Percentiles rank a stretch among this genome's conserved stretches.
phyloP scores from a whole-genome alignment of 2,888 invertebrate genomes.

The Amiota mariae region DNA sequence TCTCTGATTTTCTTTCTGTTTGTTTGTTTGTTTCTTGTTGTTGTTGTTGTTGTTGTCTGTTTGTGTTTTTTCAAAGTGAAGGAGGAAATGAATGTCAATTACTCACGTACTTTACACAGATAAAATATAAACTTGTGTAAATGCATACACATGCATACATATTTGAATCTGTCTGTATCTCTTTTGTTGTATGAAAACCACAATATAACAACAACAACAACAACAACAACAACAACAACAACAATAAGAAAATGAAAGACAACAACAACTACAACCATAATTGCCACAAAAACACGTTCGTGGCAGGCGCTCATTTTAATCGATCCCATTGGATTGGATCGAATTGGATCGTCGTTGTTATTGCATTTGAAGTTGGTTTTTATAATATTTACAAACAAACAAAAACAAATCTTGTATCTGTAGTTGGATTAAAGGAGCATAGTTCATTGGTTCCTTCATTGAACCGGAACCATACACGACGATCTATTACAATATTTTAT shows the following conservation, averaged over 20 bases:
- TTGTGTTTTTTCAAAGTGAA: slow-evolving; percentile 39
- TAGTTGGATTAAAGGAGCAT: too few species aligned
- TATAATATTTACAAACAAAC: too few species aligned
- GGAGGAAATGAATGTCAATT: slow-evolving; percentile 59
- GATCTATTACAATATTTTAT: too few species aligned
- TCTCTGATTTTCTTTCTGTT: neutral
- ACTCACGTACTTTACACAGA: slow-evolving; percentile 48
- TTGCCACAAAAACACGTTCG: slow-evolving; percentile 20
- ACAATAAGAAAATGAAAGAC: neutral
- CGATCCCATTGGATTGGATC: too few species aligned
- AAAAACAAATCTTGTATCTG: too few species aligned
- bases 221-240: slow-evolving; percentile 9
- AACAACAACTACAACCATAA: slow-evolving; percentile 4
- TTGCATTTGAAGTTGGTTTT: neutral
- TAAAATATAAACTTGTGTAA: slow-evolving; percentile 33
- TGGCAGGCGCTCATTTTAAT: neutral
- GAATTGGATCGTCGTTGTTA: neutral
- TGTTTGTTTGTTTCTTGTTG: slow-evolving; percentile 8
- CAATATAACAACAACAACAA: slow-evolving; percentile 10
- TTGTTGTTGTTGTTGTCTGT: neutral
- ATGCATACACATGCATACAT: neutral
- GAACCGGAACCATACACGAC: too few species aligned
- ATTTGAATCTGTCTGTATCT: neutral
- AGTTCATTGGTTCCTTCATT: too few species aligned
- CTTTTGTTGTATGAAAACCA: neutral